Evolutionary conservation across 2,113 vertebrate genomes (phyloP).

Genomic region (Pterocles gutturalis): DNA sequence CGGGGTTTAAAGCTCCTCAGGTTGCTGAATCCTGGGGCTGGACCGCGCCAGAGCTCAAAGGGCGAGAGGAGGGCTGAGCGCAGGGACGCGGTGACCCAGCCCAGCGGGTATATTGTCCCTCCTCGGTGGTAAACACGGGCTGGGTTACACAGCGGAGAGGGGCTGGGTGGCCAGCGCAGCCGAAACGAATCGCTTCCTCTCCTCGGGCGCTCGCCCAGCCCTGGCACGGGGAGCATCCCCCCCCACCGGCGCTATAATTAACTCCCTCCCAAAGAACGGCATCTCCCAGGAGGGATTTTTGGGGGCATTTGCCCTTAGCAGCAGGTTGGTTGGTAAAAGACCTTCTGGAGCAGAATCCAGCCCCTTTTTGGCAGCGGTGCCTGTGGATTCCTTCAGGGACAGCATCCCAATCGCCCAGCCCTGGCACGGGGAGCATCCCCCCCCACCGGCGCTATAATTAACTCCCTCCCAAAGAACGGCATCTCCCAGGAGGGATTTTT

Average conservation of each 20-base stretch:
- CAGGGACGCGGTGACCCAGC: not conserved
- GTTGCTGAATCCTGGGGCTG: not conserved
- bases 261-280: not conserved
- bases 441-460: not conserved
- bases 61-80: not conserved
- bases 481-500: not conserved
- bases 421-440: not conserved
- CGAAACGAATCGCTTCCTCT: conserved; percentile 1
- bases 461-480: not conserved
- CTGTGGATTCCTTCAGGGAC: too few relatives aligned
- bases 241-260: not conserved
- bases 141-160: conserved; percentile 28
- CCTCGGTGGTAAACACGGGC: conserved; percentile 67
- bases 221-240: not conserved
- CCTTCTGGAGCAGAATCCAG: too few relatives aligned
- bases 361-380: too few relatives aligned
- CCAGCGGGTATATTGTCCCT: not conserved
- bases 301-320: not conserved
- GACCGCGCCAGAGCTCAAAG: not conserved
- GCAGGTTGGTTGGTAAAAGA: not conserved
- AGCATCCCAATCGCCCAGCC: too few relatives aligned
- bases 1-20: not conserved
- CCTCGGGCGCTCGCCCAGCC: not conserved
- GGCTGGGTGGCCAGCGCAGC: not conserved
- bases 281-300: not conserved